Evolutionary conservation across 2,888 invertebrate genomes (phyloP), one percentile per base, ranked within the genome.

Genomic region (Melanotus villosus): DNA sequence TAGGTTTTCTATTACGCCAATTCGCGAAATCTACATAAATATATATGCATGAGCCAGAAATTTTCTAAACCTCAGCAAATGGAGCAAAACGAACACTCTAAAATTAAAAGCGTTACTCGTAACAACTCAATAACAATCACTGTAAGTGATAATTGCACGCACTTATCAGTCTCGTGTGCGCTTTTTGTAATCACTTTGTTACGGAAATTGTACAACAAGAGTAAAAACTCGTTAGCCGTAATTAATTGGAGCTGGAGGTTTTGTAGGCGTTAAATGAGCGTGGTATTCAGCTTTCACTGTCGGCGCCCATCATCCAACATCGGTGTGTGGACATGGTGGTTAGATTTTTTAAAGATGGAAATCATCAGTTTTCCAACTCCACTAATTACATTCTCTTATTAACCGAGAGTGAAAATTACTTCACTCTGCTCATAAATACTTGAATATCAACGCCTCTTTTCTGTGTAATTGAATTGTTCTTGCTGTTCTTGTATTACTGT

Each of bases 241-340:
- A 54, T 26, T 64, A 43, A 64, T 54, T 45, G 30, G 26, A 26
- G 4, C 26, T 26, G 26, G 26, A 14, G 21, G 54, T 7, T 52
- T 43, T 32, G 64, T 64, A 56, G 64, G 64, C 64, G 57, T 45
- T 21, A 57, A 38, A 45, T 36, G 41, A 41, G 34, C 45, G 1
- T 10, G 38, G n/a, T n/a, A n/a, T 64, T 43, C 56, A 43, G 54
- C 54, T 64, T 64, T 64, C 64, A 43, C 56, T 64, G 21, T 21
- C 21, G 52, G 9, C 60, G 47, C 47, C 50, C 38, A 52, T 52
- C 62, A 23, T 62, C 52, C 10, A 19, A n/a, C n/a, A n/a, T n/a
- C n/a, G n/a, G n/a, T n/a, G n/a, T n/a, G n/a, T n/a, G n/a, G n/a
- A n/a, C 52, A 7, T 34, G 9, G 47, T 47, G 47, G 45, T 43